A percentile compares a stretch with the other conserved stretches of the same genome.
Conservation (phyloP, 2,888 invertebrate species). For the Heteromurus nitidus region DNA sequence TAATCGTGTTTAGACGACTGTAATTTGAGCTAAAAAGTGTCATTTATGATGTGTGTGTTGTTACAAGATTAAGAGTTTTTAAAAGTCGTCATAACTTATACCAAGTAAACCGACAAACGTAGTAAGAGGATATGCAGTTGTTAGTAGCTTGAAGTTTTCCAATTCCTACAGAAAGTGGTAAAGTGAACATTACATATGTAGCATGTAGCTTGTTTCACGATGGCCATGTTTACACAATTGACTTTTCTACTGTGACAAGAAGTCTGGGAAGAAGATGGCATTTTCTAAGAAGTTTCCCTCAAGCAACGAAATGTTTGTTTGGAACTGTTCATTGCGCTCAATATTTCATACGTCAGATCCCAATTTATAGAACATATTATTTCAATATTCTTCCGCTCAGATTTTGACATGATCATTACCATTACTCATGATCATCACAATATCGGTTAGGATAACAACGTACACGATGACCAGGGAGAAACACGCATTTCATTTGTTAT, state of each 20-base stretch:
- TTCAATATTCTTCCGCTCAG: slow-evolving; percentile 47
- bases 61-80: slow-evolving; percentile 45
- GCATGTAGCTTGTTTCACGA: too few species aligned
- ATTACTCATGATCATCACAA: slow-evolving; percentile 41
- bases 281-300: background rate
- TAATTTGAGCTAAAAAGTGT: slow-evolving; percentile 60
- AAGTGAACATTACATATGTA: too few species aligned
- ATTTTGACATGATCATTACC: slow-evolving; percentile 27
- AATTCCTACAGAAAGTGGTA: too few species aligned
- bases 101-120: background rate
- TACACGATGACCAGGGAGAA: background rate
- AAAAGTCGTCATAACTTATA: background rate
- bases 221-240: too few species aligned
- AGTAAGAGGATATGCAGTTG: background rate
- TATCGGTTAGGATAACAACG: background rate
- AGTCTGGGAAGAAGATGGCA: too few species aligned
- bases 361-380: background rate
- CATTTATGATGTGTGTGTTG: slow-evolving; percentile 1
- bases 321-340: slow-evolving; percentile 5
- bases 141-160: too few species aligned
- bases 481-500: slow-evolving; percentile 8
- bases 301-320: background rate
- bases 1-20: slow-evolving; percentile 31
- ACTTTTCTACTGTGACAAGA: too few species aligned
- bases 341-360: slow-evolving; percentile 8